Base-by-base conservation (phyloP, 2,888 invertebrate genomes). In the Electrophaes corylata region DNA sequence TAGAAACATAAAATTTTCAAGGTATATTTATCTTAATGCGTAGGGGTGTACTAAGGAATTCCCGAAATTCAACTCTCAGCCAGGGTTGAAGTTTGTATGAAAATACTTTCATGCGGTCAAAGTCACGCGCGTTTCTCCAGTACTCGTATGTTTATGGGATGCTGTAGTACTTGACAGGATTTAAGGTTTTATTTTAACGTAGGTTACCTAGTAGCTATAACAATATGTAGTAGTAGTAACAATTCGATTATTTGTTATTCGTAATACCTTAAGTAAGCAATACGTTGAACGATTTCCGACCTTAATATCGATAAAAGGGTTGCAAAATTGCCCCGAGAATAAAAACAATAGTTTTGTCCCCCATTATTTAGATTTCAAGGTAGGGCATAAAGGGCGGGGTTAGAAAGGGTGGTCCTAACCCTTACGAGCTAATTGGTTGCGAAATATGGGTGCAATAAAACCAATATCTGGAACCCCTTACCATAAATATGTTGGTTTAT, bases 391-490 rank as follows among this genome's bases (percentile, higher is more conserved):
- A 72, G 71, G 86, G 85, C 80, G 86, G 82, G 67, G 78, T 76
- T 71, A 59, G 67, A 79, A 75, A 76, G 83, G 86, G 85, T 78
- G 77, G 81, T 66, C 66, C 67, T 62, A 62, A 71, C 65, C 67
- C 69, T 76, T 68, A 71, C 65, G 67, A 68, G 73, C 79, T 86
- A 86, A 88, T 87, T 86, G 87, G 85, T 74, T 67, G 67, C 67
- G 59, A 73, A 71, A 64, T 75, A 75, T 74, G 67, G 65, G 66
- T 60, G 70, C 63, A 60, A 66, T 77, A 71, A 72, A 71, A 64
- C 65, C 43, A 49, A 67, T 62, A 66, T 63, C 65, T 40, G 20
- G 16, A 45, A 46, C 18, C 48, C 59, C 8, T 12, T 11, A 43
- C 12, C 14, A 47, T 59, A 39, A 48, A 52, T 37, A 48, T 16